Percentiles rank a stretch among this genome's conserved stretches.
Conservation (phyloP, 2,888 invertebrate species). For the Fissipunctia ypsillon region DNA sequence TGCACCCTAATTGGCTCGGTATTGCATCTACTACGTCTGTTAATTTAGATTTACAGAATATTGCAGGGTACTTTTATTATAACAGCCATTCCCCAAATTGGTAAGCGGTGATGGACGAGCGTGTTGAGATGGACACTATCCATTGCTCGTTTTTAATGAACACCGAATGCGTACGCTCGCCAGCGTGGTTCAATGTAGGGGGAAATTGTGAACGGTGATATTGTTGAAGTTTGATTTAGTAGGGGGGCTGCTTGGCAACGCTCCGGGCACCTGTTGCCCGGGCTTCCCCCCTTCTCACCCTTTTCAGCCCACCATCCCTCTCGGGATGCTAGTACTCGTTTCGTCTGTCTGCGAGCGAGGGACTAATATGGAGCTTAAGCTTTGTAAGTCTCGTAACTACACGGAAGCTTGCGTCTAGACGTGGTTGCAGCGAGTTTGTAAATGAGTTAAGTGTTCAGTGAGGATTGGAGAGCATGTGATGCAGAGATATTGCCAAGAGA, state of each 20-base stretch:
- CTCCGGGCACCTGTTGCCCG: conserved; percentile 79
- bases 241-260: conserved; percentile 69
- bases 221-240: conserved; percentile 67
- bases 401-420: conserved; percentile 67
- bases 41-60: conserved; percentile 69
- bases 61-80: conserved; percentile 66
- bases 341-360: conserved; percentile 67
- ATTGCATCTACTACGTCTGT: conserved; percentile 54
- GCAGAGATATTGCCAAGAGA: conserved; percentile 33
- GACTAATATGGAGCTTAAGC: conserved; percentile 75
- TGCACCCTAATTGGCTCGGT: conserved; percentile 35
- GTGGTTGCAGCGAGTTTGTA: conserved; percentile 54
- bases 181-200: conserved; percentile 54
- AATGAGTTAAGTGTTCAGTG: conserved; percentile 58
- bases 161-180: conserved; percentile 13
- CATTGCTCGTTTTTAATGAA: conserved; percentile 51
- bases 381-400: conserved; percentile 71
- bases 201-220: conserved; percentile 51
- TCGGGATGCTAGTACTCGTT: conserved; percentile 61
- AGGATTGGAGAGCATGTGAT: conserved; percentile 24
- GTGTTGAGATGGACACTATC: conserved; percentile 20
- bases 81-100: conserved; percentile 36
- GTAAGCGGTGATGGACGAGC: background rate
- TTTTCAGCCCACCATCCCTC: conserved; percentile 35
- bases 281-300: conserved; percentile 50